These are phyloP conservation scores for Olivierus martensii DNA, from an alignment of 1,140 invertebrate genomes.

Conservation along the genomic window DNA sequence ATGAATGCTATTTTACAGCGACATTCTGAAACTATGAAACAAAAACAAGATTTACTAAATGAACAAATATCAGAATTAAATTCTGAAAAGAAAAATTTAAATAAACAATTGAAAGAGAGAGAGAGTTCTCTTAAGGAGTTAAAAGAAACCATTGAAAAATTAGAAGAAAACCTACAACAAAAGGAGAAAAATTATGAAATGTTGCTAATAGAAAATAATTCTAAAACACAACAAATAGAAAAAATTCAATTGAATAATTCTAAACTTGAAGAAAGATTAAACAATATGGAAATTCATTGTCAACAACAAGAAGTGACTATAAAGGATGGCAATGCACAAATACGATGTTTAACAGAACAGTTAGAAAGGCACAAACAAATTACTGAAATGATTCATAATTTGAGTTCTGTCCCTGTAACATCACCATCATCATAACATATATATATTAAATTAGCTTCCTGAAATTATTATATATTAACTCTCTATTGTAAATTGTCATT, in stretches of 20 bases:
- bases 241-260: no score
- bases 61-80: conserved; percentile 5
- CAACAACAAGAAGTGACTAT: neutral
- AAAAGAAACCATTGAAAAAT: neutral
- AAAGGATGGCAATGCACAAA: conserved; percentile 1
- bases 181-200: conserved; percentile 7
- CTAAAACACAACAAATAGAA: neutral
- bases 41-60: conserved; percentile 8
- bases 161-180: neutral
- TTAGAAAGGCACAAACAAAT: conserved; percentile 11
- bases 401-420: neutral
- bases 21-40: conserved; percentile 10
- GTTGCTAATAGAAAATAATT: conserved; percentile 4
- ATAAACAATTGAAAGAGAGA: conserved; percentile 8
- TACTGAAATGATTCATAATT: conserved; percentile 13
- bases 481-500: no score
- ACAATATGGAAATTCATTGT: neutral
- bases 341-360: conserved; percentile 7
- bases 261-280: neutral
- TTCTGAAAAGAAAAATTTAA: conserved; percentile 4
- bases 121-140: conserved; percentile 8
- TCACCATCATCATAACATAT: no score
- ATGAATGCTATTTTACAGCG: conserved; percentile 5
- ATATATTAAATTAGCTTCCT: no score
- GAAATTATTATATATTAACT: no score